Percentiles rank a stretch among this genome's conserved stretches.
Evolutionary conservation across 2,113 vertebrate species (phyloP).

Genomic region (Ivindomyrus marchei): DNA sequence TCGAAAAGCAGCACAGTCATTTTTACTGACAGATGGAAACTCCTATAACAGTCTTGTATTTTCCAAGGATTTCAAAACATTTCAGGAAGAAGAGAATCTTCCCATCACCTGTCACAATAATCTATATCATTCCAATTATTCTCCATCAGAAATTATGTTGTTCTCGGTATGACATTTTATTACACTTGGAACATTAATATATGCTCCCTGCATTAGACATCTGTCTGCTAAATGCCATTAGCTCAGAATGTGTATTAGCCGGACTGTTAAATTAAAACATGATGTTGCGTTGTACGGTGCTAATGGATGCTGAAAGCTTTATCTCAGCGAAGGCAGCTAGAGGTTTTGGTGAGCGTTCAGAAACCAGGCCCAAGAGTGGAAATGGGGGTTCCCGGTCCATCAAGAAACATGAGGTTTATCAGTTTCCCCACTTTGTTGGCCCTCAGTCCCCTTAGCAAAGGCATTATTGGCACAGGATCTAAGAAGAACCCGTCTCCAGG

Average conservation of each 20-base stretch:
- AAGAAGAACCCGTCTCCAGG: not conserved
- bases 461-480: not conserved
- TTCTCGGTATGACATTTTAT: not conserved
- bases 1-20: not conserved
- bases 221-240: not conserved
- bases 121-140: not conserved
- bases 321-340: not conserved
- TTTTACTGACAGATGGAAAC: not conserved
- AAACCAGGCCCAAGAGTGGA: not conserved
- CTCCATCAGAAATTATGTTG: not conserved
- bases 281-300: not conserved
- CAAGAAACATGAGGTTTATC: not conserved
- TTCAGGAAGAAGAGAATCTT: not conserved
- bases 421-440: not conserved
- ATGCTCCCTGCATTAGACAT: not conserved
- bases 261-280: not conserved
- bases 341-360: not conserved
- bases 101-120: not conserved
- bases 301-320: constrained; percentile 1
- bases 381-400: not conserved
- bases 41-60: not conserved
- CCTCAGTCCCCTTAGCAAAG: not conserved
- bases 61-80: not conserved
- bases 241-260: not conserved
- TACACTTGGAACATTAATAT: not conserved